Percentiles rank a stretch among this genome's conserved stretches.
phyloP scores from a whole-genome alignment of 2,113 vertebrate genomes.

The Capra hircus region DNA sequence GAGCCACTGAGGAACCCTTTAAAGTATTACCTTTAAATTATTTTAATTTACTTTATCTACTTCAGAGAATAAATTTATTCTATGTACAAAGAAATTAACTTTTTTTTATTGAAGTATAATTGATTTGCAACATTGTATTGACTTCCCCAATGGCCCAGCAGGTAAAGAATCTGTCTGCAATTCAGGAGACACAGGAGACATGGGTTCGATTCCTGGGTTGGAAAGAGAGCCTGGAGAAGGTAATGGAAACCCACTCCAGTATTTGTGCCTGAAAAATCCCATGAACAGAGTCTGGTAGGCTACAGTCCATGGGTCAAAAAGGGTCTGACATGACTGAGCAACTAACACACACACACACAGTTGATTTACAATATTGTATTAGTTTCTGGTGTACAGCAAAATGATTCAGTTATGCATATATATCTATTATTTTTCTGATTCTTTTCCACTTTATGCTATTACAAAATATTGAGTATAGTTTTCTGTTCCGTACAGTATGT shows the following conservation, averaged over 20 bases:
- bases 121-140: not conserved
- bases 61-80: not conserved
- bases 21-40: not conserved
- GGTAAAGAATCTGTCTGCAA: not conserved
- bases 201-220: not conserved
- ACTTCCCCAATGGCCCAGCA: not conserved
- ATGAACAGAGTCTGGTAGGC: not conserved
- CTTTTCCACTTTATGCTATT: not conserved
- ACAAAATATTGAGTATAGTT: not conserved
- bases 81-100: not conserved
- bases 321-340: not conserved
- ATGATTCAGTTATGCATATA: not conserved
- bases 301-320: not conserved
- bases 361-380: not conserved
- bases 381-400: not conserved
- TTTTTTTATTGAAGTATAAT: not conserved
- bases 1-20: not conserved
- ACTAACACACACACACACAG: not conserved
- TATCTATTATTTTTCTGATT: not conserved
- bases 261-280: not conserved
- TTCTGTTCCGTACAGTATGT: not conserved
- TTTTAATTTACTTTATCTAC: not conserved
- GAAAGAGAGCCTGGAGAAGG: not conserved
- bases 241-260: not conserved
- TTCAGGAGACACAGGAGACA: not conserved